A percentile compares a stretch with the other conserved stretches of the same genome.
These are phyloP conservation scores for Ephestia elutella DNA, from an alignment of 1,140 invertebrate genomes.

Conservation along the genomic window DNA sequence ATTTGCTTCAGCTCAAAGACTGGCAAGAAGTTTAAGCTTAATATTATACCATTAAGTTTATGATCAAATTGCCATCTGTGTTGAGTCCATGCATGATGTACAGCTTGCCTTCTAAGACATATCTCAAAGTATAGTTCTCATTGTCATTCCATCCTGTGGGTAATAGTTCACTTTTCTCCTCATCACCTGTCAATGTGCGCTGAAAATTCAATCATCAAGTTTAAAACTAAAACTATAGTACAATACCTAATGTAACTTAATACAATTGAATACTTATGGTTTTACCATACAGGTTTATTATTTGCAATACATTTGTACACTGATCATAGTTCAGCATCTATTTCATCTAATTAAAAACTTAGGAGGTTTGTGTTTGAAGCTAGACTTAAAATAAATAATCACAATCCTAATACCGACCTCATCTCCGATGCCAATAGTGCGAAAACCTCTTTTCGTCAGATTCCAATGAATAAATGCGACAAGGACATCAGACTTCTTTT, in stretches of 20 bases:
- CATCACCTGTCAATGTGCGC: slow-evolving; percentile 77
- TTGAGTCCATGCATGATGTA: slow-evolving; percentile 80
- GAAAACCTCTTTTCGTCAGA: slow-evolving; percentile 81
- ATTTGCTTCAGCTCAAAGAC: too few relatives aligned
- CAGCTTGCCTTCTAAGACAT: slow-evolving; percentile 78
- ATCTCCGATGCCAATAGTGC: slow-evolving; percentile 83
- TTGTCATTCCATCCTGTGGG: slow-evolving; percentile 81
- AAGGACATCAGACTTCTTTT: slow-evolving; percentile 81
- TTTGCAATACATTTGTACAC: slow-evolving; percentile 10
- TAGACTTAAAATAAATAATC: too few relatives aligned
- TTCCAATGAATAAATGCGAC: slow-evolving; percentile 82
- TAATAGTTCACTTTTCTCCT: slow-evolving; percentile 79
- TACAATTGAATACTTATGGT: too few relatives aligned
- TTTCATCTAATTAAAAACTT: too few relatives aligned
- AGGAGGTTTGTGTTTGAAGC: too few relatives aligned
- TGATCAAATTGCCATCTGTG: slow-evolving; percentile 77
- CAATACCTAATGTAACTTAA: not conserved
- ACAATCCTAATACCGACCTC: slow-evolving; percentile 76
- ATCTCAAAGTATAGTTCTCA: slow-evolving; percentile 78
- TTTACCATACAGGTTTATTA: too few relatives aligned
- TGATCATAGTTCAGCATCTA: too few relatives aligned
- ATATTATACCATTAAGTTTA: slow-evolving; percentile 83
- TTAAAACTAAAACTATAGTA: slow-evolving; percentile 18
- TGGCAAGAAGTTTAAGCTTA: too few relatives aligned
- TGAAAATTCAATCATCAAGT: slow-evolving; percentile 41